Evolutionary conservation across 2,888 invertebrate species (phyloP).

Genomic region (Hipparchia semele): DNA sequence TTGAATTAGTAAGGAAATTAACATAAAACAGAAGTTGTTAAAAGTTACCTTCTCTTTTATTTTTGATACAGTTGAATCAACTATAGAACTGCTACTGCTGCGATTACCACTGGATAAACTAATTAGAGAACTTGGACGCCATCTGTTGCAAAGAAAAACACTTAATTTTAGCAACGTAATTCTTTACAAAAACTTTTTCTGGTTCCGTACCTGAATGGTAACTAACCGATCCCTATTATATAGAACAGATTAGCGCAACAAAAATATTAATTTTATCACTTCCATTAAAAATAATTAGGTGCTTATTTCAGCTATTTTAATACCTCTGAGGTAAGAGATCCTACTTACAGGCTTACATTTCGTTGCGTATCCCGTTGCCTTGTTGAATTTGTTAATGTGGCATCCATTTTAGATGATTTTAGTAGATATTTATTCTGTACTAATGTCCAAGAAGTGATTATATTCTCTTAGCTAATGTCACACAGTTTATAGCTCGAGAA

Average conservation of each 20-base stretch:
- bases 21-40: not conserved
- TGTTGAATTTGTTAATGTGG: slow-evolving; percentile 22
- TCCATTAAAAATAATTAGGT: too few species aligned
- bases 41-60: slow-evolving; percentile 30
- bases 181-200: too few species aligned
- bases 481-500: not conserved
- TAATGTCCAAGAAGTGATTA: not conserved
- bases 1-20: not conserved
- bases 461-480: too few species aligned
- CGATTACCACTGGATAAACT: slow-evolving; percentile 28
- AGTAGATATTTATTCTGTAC: not conserved
- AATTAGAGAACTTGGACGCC: slow-evolving; percentile 53
- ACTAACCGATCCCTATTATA: too few species aligned
- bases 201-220: too few species aligned
- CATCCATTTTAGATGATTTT: slow-evolving; percentile 25
- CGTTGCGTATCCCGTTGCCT: slow-evolving; percentile 12
- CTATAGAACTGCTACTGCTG: slow-evolving; percentile 23
- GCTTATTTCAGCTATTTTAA: too few species aligned
- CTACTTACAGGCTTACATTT: slow-evolving; percentile 29
- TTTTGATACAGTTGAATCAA: slow-evolving; percentile 22
- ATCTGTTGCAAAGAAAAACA: slow-evolving; percentile 44
- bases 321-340: too few species aligned
- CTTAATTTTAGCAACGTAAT: too few species aligned
- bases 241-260: not conserved
- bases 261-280: too few species aligned